These are phyloP conservation scores for Phortica variegata DNA, from an alignment of 1,140 invertebrate species.

Conservation along the genomic window DNA sequence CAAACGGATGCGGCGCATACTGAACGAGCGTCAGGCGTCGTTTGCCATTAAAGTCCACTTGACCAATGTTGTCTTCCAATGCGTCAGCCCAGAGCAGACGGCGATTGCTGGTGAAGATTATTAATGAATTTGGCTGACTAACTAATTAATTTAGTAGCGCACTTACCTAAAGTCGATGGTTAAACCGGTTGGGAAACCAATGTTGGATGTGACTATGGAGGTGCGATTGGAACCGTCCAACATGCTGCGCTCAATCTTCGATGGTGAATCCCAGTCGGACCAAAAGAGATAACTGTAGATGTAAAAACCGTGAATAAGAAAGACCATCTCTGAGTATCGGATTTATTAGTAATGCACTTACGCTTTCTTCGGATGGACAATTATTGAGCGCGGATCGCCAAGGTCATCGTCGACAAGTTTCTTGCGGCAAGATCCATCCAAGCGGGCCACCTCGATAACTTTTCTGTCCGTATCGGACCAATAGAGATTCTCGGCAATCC, in stretches of 20 bases:
- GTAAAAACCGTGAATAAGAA: neutral
- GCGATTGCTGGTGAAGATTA: constrained; percentile 28
- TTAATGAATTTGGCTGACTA: neutral
- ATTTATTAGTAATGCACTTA: constrained; percentile 45
- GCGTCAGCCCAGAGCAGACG: constrained; percentile 80
- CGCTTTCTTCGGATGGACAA: constrained; percentile 75
- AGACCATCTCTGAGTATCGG: neutral
- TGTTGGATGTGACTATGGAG: constrained; percentile 72
- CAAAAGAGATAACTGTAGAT: constrained; percentile 79
- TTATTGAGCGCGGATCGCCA: constrained; percentile 75
- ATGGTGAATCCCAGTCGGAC: constrained; percentile 84
- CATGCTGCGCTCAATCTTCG: constrained; percentile 80
- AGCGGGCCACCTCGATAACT: constrained; percentile 77
- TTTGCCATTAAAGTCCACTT: constrained; percentile 78
- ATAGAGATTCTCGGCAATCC: constrained; percentile 86
- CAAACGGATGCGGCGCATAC: constrained; percentile 74
- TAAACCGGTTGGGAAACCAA: constrained; percentile 89
- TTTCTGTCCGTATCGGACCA: constrained; percentile 84
- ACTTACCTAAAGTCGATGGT: constrained; percentile 79
- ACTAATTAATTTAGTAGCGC: neutral
- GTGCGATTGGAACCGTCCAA: constrained; percentile 80
- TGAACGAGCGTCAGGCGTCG: constrained; percentile 72
- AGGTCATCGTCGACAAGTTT: constrained; percentile 66
- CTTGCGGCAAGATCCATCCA: constrained; percentile 80
- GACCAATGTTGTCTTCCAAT: constrained; percentile 86